Evolutionary conservation across 1,140 invertebrate species (phyloP).

Genomic region (Copidosoma floridanum): DNA sequence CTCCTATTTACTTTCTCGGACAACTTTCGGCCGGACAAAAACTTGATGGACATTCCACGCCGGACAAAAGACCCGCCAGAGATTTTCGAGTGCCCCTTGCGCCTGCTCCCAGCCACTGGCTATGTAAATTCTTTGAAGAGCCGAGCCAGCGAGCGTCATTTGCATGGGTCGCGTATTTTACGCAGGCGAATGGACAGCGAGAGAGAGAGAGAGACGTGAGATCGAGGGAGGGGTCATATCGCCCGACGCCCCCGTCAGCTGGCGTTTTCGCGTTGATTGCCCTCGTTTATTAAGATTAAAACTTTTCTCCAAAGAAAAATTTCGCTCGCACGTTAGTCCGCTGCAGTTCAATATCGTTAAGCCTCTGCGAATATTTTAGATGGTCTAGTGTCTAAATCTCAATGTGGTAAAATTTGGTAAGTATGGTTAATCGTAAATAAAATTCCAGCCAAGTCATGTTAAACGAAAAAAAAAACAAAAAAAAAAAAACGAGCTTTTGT

Average conservation of each 20-base stretch:
- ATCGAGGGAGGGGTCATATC: no score
- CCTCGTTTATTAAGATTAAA: conserved; percentile 59
- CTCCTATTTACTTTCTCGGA: conserved; percentile 49
- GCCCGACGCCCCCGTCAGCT: no score
- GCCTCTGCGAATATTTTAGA: no score
- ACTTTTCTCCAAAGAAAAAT: conserved; percentile 54
- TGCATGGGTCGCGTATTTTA: conserved; percentile 55
- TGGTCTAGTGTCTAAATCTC: no score
- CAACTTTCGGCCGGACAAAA: conserved; percentile 47
- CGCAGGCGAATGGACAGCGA: no score
- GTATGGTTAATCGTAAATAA: no score
- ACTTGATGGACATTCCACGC: conserved; percentile 50
- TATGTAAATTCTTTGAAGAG: conserved; percentile 51
- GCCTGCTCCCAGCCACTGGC: background rate
- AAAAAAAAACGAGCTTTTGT: no score
- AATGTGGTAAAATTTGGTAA: no score
- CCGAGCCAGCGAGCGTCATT: conserved; percentile 45
- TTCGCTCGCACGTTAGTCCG: conserved; percentile 38
- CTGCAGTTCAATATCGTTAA: conserved; percentile 12
- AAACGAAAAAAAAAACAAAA: no score
- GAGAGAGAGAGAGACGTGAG: no score
- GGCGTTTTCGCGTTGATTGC: conserved; percentile 45
- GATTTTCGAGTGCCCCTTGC: conserved; percentile 1
- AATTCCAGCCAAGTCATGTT: no score
- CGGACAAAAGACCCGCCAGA: conserved; percentile 42